phyloP scores from a whole-genome alignment of 2,888 invertebrate genomes.

The Aricia artaxerxes region DNA sequence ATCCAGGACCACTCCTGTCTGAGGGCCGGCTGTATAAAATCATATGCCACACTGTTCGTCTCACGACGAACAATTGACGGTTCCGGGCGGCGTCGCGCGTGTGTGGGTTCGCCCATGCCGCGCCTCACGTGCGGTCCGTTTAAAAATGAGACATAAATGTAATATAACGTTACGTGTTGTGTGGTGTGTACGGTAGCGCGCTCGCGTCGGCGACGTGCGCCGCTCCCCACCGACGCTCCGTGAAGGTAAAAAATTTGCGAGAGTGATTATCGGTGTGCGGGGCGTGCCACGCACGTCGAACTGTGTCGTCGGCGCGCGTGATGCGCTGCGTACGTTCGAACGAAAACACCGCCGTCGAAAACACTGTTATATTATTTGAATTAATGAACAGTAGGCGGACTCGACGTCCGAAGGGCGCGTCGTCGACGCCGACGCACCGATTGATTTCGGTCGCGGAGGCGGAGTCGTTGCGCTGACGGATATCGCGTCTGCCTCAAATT shows the following conservation, averaged over 20 bases:
- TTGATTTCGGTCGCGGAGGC: not conserved
- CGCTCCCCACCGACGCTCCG: too few species aligned
- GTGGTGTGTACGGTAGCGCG: not conserved
- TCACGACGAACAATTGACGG: constrained; percentile 23
- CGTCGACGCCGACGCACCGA: too few species aligned
- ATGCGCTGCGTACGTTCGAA: too few species aligned
- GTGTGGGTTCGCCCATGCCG: not conserved
- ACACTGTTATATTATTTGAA: too few species aligned
- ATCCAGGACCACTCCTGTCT: constrained; percentile 72
- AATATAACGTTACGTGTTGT: not conserved
- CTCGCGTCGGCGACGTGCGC: not conserved
- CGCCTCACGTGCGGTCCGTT: not conserved
- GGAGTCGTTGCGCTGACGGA: constrained; percentile 38
- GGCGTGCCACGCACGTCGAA: too few species aligned
- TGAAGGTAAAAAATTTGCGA: too few species aligned
- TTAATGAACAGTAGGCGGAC: too few species aligned
- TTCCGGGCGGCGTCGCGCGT: not conserved
- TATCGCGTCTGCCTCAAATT: constrained; percentile 35
- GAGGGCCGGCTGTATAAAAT: constrained; percentile 61
- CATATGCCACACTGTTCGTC: constrained; percentile 36
- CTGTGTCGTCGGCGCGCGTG: not conserved
- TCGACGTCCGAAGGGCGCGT: too few species aligned
- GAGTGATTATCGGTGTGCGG: too few species aligned
- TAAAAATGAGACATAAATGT: not conserved
- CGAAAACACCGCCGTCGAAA: too few species aligned